Evolutionary conservation across 2,888 invertebrate species (phyloP), one percentile per base, ranked within the genome.

Genomic region (Ypsolopha sequella): DNA sequence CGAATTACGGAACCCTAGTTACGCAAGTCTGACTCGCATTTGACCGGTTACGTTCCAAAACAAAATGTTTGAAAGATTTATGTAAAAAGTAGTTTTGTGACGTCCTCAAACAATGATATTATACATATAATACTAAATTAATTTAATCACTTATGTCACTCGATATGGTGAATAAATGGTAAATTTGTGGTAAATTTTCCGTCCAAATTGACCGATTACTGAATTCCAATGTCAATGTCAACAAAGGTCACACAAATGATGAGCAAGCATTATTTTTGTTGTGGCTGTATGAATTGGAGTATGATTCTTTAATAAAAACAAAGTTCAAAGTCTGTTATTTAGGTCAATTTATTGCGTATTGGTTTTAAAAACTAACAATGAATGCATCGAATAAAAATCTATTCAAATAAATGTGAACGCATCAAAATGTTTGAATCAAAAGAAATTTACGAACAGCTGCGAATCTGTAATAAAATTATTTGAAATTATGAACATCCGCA

Each of bases 131-230:
- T 24, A 24, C n/a, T n/a, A n/a, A n/a, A n/a, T n/a, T n/a, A n/a
- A n/a, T n/a, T 24, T 24, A 24, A 4, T 24, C 4, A 24, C 24
- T 24, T 4, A n/a, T n/a, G 24, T 24, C 24, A 24, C 24, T 24
- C 24, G 4, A 24, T 24, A 24, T 24, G 24, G 24, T 24, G 2
- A 24, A 24, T 24, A 24, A 4, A 24, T 24, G 24, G 24, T 24
- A 24, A 58, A 62, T 59, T 63, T 66, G 65, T 58, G 68, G 66
- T 68, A 56, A 55, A 58, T 61, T 57, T 64, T 60, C 54, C 55
- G 56, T 53, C 60, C 59, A 58, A 58, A 58, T 60, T 55, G 59
- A 35, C 7, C 35, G 46, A 34, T 35, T 34, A 46, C 46, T 35
- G 34, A 34, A 46, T 33, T 0, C 11, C 46, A 46, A 46, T 46